Conservation (phyloP, 1,140 invertebrate species). For the Panulirus ornatus region DNA sequence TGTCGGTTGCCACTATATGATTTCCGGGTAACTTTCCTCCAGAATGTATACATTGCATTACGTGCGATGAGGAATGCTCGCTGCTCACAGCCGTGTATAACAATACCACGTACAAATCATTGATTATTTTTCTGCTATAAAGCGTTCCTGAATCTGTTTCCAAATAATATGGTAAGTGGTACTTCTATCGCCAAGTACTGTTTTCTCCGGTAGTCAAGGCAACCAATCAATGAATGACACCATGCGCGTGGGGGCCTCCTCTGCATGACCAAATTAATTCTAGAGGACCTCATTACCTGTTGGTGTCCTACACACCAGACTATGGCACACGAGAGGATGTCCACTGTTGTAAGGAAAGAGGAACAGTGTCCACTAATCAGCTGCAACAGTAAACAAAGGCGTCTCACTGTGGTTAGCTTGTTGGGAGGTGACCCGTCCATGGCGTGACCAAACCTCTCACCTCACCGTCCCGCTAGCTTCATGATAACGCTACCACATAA, state of each 20-base stretch:
- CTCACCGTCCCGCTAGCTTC: too few species aligned
- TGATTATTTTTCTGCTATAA: too few species aligned
- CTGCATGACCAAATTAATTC: not conserved
- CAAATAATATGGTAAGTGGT: not conserved
- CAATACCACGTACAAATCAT: too few species aligned
- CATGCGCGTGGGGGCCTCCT: not conserved
- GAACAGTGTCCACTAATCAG: too few species aligned
- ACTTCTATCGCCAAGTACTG: conserved; percentile 39
- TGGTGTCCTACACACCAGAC: not conserved
- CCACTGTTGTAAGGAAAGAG: too few species aligned
- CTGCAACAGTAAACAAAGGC: too few species aligned
- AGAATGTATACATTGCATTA: not conserved
- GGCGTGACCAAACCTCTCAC: too few species aligned
- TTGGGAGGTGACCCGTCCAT: too few species aligned
- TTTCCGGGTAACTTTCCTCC: not conserved
- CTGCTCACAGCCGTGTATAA: too few species aligned
- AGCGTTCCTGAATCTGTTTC: not conserved
- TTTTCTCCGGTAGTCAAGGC: conserved; percentile 38
- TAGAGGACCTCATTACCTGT: not conserved
- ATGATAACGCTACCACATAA: too few species aligned
- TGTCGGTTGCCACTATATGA: conserved; percentile 7
- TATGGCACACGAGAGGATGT: too few species aligned
- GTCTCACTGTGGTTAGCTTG: too few species aligned
- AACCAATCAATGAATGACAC: conserved; percentile 38
- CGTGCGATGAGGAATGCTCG: not conserved